Base-by-base conservation (phyloP, 2,113 vertebrate genomes). In the Ramphastos sulfuratus region DNA sequence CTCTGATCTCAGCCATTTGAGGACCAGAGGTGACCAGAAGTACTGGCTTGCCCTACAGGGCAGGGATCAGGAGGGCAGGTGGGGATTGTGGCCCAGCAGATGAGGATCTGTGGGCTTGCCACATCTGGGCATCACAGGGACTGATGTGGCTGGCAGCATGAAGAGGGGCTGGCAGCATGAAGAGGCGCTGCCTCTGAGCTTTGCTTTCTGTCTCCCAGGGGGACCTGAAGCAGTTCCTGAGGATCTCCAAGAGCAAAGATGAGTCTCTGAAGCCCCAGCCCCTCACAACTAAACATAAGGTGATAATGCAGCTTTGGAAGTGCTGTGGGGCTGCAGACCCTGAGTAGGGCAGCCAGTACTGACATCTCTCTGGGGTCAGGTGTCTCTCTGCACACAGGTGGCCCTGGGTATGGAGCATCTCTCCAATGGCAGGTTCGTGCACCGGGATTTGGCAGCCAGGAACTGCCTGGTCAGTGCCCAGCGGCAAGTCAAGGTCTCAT, bases 381-480 rank as follows among this genome's bases (percentile, higher is more conserved):
- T 99, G 94, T 98, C 98, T 71, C 91, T 98, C 86, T 99, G 99
- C 95, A 97, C 97, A 35, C 99, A 99, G 97, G 98, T 99, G 92
- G 99, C 99, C 92, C 92, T 98, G 96, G 99, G 99, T 75, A 99
- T 99, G 99, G 99, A 99, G 95, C 98, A 99, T 79, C 98, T 99
- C 87, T 99, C 99, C 97, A 99, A 99, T 17, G 97, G 98, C 94
- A 98, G 98, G 82, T 99, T 99, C 0, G 99, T 99, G 73, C 99
- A 99, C 97, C 99, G 98, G 94, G 99, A 99, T 96, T 96, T 99
- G 48, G 99, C 99, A 3, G 98, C 99, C 60, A 98, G 99, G 46
- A 99, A 99, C 97, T 99, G 99, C 93, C 96, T 99, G 80, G 97
- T 99, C 96, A 99, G 98, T 17, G 98, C 98, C 66, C 98, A 99